Percentiles rank a stretch among this genome's conserved stretches.
phyloP scores from a whole-genome alignment of 1,140 invertebrate genomes.

The Agraylea sexmaculata region DNA sequence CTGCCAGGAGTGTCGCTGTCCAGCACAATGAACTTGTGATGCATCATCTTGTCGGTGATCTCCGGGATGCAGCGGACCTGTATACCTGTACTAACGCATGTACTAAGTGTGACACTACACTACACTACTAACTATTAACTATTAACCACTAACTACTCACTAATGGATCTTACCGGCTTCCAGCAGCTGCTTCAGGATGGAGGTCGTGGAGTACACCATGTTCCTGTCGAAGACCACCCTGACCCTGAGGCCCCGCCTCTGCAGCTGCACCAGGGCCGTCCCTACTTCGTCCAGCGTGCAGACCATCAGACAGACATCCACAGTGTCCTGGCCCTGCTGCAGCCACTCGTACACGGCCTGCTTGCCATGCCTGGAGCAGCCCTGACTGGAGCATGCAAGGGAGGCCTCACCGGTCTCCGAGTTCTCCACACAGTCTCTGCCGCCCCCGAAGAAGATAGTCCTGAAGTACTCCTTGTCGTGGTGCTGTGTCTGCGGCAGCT shows the following conservation, averaged over 20 bases:
- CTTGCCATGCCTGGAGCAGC: neutral
- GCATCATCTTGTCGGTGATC: constrained; percentile 10
- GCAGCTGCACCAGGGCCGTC: constrained; percentile 1
- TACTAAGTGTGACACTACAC: no score
- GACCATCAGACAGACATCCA: constrained; percentile 9
- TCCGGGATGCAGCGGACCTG: constrained; percentile 8
- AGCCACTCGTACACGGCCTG: neutral
- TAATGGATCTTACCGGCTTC: neutral
- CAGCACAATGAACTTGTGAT: constrained; percentile 15
- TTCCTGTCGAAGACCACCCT: constrained; percentile 10
- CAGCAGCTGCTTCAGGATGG: neutral
- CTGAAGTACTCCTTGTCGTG: no score
- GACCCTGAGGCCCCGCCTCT: constrained; percentile 9
- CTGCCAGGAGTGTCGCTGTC: constrained; percentile 4
- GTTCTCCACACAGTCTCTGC: neutral
- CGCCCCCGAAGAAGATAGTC: no score
- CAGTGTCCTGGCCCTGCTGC: neutral
- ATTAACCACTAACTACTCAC: neutral
- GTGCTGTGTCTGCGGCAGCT: no score
- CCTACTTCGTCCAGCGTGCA: neutral
- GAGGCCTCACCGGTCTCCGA: neutral
- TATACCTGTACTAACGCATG: no score
- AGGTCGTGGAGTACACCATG: constrained; percentile 6
- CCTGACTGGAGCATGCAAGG: neutral
- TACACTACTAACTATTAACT: neutral